A percentile compares a stretch with the other conserved stretches of the same genome.
Evolutionary conservation across 2,797 vertebrate genomes (phyloP).

Genomic region (Lepus townsendii): DNA sequence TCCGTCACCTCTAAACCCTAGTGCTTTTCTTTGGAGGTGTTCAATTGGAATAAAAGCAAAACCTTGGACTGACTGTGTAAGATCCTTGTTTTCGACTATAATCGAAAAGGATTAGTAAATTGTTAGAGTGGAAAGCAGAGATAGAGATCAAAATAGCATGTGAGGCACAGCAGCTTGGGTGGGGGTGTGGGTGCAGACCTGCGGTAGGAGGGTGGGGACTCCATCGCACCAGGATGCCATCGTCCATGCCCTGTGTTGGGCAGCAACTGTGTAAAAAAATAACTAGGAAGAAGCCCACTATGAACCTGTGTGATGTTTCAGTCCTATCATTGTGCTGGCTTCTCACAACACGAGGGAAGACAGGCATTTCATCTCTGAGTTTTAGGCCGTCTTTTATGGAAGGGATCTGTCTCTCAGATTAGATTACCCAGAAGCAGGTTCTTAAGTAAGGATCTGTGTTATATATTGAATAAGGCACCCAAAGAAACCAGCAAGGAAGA

Average conservation of each 20-base stretch:
- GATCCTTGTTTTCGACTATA: slow-evolving; percentile 58
- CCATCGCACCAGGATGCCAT: background rate
- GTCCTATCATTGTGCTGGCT: background rate
- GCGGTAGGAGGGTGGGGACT: background rate
- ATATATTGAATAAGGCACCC: slow-evolving; percentile 34
- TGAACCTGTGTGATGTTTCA: background rate
- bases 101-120: slow-evolving; percentile 63
- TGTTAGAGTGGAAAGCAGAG: slow-evolving; percentile 41
- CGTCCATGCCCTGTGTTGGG: background rate
- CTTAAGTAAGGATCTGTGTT: background rate
- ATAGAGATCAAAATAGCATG: slow-evolving; percentile 1
- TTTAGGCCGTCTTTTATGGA: background rate
- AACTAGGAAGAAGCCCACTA: background rate
- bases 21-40: slow-evolving; percentile 56
- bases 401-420: background rate
- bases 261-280: background rate
- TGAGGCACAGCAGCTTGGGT: background rate
- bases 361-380: background rate
- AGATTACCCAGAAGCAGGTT: background rate
- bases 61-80: slow-evolving; percentile 13
- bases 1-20: slow-evolving; percentile 15
- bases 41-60: slow-evolving; percentile 48
- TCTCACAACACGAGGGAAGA: background rate
- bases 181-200: background rate
- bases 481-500: slow-evolving; percentile 24